Base-by-base conservation (phyloP, 2,113 vertebrate species). In the Periophthalmus modestus region DNA sequence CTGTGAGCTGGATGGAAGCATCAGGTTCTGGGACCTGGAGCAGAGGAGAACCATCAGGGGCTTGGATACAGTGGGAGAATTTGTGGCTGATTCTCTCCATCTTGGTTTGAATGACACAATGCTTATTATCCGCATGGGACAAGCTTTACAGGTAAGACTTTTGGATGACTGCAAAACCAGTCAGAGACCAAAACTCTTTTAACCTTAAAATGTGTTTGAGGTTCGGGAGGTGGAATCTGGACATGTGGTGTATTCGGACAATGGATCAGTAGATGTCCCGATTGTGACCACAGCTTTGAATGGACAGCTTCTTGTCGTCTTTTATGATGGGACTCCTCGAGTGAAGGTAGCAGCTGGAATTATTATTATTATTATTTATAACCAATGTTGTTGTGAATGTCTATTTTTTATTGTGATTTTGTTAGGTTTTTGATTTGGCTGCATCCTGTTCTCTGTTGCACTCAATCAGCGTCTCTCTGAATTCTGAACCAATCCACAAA, bases 11-110 rank as follows among this genome's bases (percentile, higher is more conserved):
- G 90, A 93, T 75, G 85, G 92, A 33, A 89, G 87, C 21, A 28
- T 93, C 68, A 92, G 89, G 76, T 48, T 93, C 18, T 93, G 92
- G 92, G 88, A 90, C 82, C 74, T 93, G 71, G 83, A 70, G 21
- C 59, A 68, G 54, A 82, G 84, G 19, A 77, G 84, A 28, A 80
- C 82, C 1, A 73, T 86, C 43, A 85, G 70, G 36, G 88, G 85
- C 15, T 72, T 93, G 50, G 75, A 81, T 4, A 74, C 77, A 23
- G 78, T 67, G 54, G 86, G 75, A 36, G 80, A 68, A 28, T n/a
- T 76, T 23, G 72, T 87, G 18, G 87, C 83, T 9, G 84, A 89
- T 73, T 84, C 79, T 0, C 71, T 93, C 58, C 75, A 65, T 6
- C 78, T 93, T 5, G 89, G 89, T 61, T 77, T 91, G 77, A 79